These are phyloP conservation scores for Pterostichus niger DNA, from an alignment of 2,888 invertebrate genomes.

Conservation along the genomic window DNA sequence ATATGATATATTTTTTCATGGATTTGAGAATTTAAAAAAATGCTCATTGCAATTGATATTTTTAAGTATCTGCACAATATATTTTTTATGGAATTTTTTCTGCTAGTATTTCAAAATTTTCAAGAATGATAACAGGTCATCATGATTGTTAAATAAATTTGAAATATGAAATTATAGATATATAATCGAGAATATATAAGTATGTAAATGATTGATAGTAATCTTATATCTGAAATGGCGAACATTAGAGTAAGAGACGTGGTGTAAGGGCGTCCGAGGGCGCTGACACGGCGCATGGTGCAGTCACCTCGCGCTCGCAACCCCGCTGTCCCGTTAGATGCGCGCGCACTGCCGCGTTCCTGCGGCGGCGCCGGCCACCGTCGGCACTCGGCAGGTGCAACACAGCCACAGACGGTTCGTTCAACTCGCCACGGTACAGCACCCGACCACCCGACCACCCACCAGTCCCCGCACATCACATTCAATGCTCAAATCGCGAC, in stretches of 20 bases:
- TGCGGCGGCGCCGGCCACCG: conserved; percentile 32
- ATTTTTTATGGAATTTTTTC: no score
- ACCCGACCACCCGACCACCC: conserved; percentile 34
- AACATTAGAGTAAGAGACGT: neutral
- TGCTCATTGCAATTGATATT: neutral
- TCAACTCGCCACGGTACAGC: conserved; percentile 43
- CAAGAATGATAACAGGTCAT: no score
- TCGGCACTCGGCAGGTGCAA: conserved; percentile 57
- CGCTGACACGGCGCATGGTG: conserved; percentile 52
- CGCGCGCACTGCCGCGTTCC: conserved; percentile 61
- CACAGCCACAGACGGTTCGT: conserved; percentile 49
- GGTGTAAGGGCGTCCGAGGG: conserved; percentile 24
- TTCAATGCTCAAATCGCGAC: neutral
- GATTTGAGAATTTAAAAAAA: no score
- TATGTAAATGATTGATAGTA: neutral
- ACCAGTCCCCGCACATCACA: neutral
- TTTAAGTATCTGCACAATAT: no score
- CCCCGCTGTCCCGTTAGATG: conserved; percentile 55
- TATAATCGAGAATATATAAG: neutral
- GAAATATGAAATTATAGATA: neutral
- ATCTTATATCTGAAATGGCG: neutral
- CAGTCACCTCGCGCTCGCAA: conserved; percentile 61
- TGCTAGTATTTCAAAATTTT: no score
- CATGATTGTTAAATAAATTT: no score
- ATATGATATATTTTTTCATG: no score